Evolutionary conservation across 2,113 vertebrate species (phyloP).

Genomic region (Cryptomyrus ogoouensis): DNA sequence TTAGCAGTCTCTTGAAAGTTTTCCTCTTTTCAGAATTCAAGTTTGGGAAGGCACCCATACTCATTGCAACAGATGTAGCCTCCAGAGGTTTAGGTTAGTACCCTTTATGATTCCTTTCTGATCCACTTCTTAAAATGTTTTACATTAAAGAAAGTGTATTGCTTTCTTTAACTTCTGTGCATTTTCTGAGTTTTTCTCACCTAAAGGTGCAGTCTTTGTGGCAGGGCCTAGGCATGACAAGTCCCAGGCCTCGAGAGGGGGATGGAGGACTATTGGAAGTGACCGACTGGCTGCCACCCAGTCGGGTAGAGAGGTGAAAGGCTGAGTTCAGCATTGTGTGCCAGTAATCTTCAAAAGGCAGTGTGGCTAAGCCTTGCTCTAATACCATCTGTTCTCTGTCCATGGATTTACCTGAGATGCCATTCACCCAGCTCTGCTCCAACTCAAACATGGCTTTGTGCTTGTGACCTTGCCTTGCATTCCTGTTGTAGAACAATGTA

Average conservation of each 20-base stretch:
- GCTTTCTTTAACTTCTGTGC: constrained; percentile 99
- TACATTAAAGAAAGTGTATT: constrained; percentile 94
- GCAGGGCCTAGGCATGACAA: constrained; percentile 99
- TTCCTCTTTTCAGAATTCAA: constrained; percentile 78
- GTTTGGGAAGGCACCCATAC: constrained; percentile 96
- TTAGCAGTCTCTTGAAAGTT: background rate
- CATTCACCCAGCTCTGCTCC: constrained; percentile 84
- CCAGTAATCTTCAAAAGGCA: constrained; percentile 99
- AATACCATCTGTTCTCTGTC: constrained; percentile 83
- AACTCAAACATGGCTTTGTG: constrained; percentile 67
- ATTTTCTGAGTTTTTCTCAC: constrained; percentile 99
- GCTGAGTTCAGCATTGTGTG: constrained; percentile 86
- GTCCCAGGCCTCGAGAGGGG: constrained; percentile 98
- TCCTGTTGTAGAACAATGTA: constrained; percentile 79
- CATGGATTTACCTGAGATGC: constrained; percentile 69
- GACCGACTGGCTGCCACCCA: constrained; percentile 98
- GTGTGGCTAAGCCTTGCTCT: constrained; percentile 79
- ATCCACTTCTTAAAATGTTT: constrained; percentile 51
- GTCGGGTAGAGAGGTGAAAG: constrained; percentile 99
- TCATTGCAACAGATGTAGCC: constrained; percentile 97
- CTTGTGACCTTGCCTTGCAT: constrained; percentile 81
- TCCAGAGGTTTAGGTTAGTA: constrained; percentile 98
- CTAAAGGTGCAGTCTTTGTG: constrained; percentile 99
- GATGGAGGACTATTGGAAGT: constrained; percentile 98
- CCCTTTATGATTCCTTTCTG: constrained; percentile 42